phyloP scores from a whole-genome alignment of 2,888 invertebrate species.

The Drosophila buzzatii region DNA sequence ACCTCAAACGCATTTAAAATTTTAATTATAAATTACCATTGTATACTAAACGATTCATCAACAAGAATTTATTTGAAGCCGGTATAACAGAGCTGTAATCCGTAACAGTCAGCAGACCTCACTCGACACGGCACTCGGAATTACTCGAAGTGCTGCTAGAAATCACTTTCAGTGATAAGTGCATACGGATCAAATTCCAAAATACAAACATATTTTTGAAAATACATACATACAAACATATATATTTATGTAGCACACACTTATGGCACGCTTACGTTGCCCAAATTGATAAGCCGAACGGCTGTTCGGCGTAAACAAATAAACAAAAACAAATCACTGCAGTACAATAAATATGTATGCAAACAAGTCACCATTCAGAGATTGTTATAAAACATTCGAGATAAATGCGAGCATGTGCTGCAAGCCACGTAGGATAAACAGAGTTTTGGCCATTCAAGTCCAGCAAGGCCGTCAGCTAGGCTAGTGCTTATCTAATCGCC shows the following conservation, averaged over 20 bases:
- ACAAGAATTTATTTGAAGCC: background rate
- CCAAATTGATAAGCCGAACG: constrained; percentile 46
- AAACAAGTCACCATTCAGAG: background rate
- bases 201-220: constrained; percentile 3
- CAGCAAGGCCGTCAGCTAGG: constrained; percentile 48
- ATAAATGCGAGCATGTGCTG: constrained; percentile 18
- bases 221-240: background rate
- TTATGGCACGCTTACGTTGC: constrained; percentile 49
- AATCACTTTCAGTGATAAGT: constrained; percentile 50
- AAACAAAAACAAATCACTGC: constrained; percentile 30
- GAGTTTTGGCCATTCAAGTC: constrained; percentile 11
- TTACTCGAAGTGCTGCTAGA: constrained; percentile 36
- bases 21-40: background rate
- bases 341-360: background rate
- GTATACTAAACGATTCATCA: background rate
- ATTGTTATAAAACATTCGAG: constrained; percentile 9
- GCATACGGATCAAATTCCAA: constrained; percentile 51
- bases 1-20: constrained; percentile 35
- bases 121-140: constrained; percentile 1
- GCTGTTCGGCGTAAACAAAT: constrained; percentile 15
- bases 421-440: constrained; percentile 38
- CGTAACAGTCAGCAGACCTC: background rate
- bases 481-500: constrained; percentile 54
- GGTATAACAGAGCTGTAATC: constrained; percentile 18
- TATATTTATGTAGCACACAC: background rate